phyloP scores from a whole-genome alignment of 2,113 vertebrate genomes.

The Tapirus terrestris region DNA sequence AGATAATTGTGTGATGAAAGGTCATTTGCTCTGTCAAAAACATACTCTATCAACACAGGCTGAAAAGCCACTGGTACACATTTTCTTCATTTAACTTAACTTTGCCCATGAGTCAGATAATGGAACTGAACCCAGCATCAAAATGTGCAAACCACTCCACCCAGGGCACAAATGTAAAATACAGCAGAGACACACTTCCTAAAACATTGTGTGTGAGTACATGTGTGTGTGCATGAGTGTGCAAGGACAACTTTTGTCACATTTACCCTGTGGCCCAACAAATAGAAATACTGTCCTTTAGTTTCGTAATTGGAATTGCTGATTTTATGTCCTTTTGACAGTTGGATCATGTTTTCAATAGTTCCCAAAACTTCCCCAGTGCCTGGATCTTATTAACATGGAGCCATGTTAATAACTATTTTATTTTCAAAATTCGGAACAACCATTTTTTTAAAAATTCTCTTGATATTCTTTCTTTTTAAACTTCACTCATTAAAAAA shows the following conservation, averaged over 20 bases:
- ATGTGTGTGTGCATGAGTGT: rapidly evolving
- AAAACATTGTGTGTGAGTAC: neutral
- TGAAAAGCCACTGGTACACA: constrained; percentile 5
- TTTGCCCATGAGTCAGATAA: constrained; percentile 30
- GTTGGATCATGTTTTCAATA: neutral
- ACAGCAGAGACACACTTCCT: neutral
- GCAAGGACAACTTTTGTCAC: neutral
- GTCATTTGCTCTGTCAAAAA: constrained; percentile 8
- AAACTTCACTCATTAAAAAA: neutral
- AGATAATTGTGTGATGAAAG: constrained; percentile 1
- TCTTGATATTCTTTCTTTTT: neutral
- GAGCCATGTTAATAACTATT: neutral
- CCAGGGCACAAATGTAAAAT: neutral
- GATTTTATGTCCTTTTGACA: neutral
- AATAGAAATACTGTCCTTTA: neutral
- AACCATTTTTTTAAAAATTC: neutral
- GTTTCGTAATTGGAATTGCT: neutral
- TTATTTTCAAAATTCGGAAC: neutral
- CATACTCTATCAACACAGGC: neutral
- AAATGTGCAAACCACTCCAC: neutral
- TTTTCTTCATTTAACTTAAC: constrained; percentile 40
- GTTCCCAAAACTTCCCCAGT: neutral
- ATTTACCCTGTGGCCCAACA: neutral
- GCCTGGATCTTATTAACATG: neutral
- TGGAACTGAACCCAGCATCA: neutral